These are phyloP conservation scores for Leucoraja ocellata DNA, from an alignment of 2,797 vertebrate species.

Conservation along the genomic window DNA sequence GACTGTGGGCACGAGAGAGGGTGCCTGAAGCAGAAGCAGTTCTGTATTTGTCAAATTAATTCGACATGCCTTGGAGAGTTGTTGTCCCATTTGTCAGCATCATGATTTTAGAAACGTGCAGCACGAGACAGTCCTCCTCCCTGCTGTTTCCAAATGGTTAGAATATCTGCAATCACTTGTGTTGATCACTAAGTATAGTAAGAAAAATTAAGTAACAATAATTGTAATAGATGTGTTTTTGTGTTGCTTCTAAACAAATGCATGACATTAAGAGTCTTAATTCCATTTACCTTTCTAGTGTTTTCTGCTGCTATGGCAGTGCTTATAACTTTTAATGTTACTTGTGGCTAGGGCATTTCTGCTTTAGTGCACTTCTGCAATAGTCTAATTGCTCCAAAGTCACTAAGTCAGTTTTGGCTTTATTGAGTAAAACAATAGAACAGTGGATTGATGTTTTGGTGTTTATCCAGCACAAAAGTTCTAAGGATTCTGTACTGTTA, in stretches of 20 bases:
- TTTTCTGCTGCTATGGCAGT: conserved; percentile 72
- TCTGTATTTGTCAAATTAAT: conserved; percentile 58
- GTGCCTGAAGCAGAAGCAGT: conserved; percentile 46
- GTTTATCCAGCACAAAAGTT: conserved; percentile 84
- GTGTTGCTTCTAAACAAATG: conserved; percentile 85
- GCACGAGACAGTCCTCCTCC: conserved; percentile 72
- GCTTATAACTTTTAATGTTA: conserved; percentile 77
- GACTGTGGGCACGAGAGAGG: conserved; percentile 52
- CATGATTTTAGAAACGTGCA: conserved; percentile 71
- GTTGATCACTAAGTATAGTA: conserved; percentile 81
- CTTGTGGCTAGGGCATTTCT: conserved; percentile 72
- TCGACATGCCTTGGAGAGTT: conserved; percentile 53
- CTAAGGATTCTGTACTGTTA: conserved; percentile 75
- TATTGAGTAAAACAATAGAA: conserved; percentile 65
- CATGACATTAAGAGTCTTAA: conserved; percentile 88
- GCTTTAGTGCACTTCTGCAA: conserved; percentile 69
- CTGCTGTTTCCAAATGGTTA: conserved; percentile 72
- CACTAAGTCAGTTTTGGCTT: conserved; percentile 75
- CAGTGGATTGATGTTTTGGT: conserved; percentile 70
- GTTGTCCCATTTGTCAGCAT: conserved; percentile 65
- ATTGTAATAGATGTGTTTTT: conserved; percentile 73
- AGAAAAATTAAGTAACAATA: conserved; percentile 61
- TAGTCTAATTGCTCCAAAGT: conserved; percentile 81
- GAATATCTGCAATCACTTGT: conserved; percentile 74
- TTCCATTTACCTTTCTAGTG: conserved; percentile 73